These are phyloP conservation scores for Rhagium mordax DNA, from an alignment of 2,888 invertebrate genomes.

Conservation along the genomic window DNA sequence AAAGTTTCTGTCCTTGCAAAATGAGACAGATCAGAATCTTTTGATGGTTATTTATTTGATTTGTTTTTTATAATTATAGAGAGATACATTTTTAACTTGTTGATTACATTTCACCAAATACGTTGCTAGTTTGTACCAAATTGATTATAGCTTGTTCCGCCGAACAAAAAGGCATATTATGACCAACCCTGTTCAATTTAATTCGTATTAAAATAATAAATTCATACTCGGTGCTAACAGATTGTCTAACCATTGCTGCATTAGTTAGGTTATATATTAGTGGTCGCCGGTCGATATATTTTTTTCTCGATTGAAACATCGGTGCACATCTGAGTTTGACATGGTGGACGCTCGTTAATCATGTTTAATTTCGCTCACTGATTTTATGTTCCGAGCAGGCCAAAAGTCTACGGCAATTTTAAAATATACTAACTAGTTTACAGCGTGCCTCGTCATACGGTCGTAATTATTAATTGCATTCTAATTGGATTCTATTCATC, in stretches of 20 bases:
- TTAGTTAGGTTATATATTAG: slow-evolving; percentile 22
- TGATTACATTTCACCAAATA: too few relatives aligned
- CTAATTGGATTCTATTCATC: slow-evolving; percentile 26
- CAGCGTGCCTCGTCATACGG: slow-evolving; percentile 20
- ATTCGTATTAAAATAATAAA: background rate
- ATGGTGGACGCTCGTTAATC: slow-evolving; percentile 61
- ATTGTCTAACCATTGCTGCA: slow-evolving; percentile 14
- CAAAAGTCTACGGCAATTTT: slow-evolving; percentile 44
- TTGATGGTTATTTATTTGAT: too few relatives aligned
- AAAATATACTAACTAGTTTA: slow-evolving; percentile 35
- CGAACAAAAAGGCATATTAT: background rate
- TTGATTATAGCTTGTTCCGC: too few relatives aligned
- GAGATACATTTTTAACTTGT: too few relatives aligned
- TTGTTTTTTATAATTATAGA: too few relatives aligned
- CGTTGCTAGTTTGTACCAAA: too few relatives aligned
- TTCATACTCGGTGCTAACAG: background rate
- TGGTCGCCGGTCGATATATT: slow-evolving; percentile 41
- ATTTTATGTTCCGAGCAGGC: slow-evolving; percentile 55
- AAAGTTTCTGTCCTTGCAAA: too few relatives aligned
- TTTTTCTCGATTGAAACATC: slow-evolving; percentile 48
- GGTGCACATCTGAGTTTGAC: slow-evolving; percentile 61
- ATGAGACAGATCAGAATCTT: too few relatives aligned
- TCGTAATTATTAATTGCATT: slow-evolving; percentile 33
- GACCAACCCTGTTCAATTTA: background rate
- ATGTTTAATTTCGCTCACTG: slow-evolving; percentile 60